phyloP scores from a whole-genome alignment of 2,888 invertebrate genomes.

The Amiota minor region DNA sequence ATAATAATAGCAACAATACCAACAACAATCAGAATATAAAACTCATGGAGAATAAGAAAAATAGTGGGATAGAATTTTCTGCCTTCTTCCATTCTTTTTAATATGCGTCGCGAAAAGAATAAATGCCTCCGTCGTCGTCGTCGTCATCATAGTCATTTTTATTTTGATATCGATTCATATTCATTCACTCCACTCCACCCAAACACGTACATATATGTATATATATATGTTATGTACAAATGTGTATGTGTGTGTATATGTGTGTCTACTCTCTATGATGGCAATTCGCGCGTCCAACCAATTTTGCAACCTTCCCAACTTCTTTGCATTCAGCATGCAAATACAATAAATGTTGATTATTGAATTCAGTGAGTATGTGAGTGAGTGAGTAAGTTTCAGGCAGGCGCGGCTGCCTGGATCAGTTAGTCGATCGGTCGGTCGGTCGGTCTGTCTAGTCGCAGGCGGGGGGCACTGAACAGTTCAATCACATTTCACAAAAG shows the following conservation, averaged over 20 bases:
- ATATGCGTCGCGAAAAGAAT: background rate
- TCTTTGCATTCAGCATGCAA: conserved; percentile 51
- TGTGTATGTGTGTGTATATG: no score
- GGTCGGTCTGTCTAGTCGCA: conserved; percentile 34
- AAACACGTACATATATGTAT: no score
- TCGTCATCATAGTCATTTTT: background rate
- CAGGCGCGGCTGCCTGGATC: conserved; percentile 31
- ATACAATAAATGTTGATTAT: conserved; percentile 8
- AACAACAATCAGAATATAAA: background rate
- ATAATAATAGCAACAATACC: background rate
- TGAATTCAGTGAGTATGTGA: conserved; percentile 31
- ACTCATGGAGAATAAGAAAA: no score
- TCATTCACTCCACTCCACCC: no score
- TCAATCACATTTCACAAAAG: conserved; percentile 71
- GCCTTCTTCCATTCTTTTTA: no score
- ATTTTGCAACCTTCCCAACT: conserved; percentile 17
- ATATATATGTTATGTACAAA: no score
- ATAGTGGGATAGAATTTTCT: no score
- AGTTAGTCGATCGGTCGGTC: conserved; percentile 23
- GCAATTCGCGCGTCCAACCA: no score
- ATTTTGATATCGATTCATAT: background rate
- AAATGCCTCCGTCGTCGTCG: conserved; percentile 3
- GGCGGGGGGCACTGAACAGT: conserved; percentile 50
- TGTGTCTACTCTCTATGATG: no score
- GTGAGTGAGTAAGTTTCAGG: conserved; percentile 47